phyloP scores from a whole-genome alignment of 2,113 vertebrate species.

The Sylvilagus bachmani region DNA sequence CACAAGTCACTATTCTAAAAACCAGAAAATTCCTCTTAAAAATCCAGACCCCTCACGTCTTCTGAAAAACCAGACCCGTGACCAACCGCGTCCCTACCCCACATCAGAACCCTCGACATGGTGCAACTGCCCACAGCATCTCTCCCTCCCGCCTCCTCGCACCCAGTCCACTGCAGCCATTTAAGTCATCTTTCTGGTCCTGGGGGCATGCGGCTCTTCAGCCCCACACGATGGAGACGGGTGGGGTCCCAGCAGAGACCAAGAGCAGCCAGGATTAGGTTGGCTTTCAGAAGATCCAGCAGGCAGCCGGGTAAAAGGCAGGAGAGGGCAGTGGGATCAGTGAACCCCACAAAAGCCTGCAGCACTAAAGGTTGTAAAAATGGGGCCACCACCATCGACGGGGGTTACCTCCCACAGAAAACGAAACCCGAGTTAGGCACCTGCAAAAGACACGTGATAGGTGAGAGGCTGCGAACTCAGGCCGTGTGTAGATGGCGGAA shows the following conservation, averaged over 20 bases:
- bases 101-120: not conserved
- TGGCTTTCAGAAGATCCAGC: not conserved
- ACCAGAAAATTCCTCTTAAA: slow-evolving; percentile 1
- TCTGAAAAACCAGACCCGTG: not conserved
- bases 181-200: not conserved
- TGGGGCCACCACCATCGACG: not conserved
- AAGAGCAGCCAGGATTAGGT: not conserved
- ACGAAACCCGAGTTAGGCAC: not conserved
- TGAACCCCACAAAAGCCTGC: not conserved
- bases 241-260: not conserved
- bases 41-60: not conserved
- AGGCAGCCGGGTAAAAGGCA: not conserved
- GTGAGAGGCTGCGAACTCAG: not conserved
- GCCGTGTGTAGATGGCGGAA: not conserved
- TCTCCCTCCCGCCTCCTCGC: not conserved
- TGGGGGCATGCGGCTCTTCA: not conserved
- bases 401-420: not conserved
- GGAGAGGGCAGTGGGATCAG: not conserved
- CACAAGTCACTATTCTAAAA: slow-evolving; percentile 22
- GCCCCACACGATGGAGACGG: not conserved
- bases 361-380: not conserved
- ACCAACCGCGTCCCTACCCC: not conserved
- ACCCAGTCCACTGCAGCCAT: not conserved
- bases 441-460: not conserved
- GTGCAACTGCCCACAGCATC: not conserved